phyloP scores from a whole-genome alignment of 2,888 invertebrate genomes.

The Torymus aiolomorphi region DNA sequence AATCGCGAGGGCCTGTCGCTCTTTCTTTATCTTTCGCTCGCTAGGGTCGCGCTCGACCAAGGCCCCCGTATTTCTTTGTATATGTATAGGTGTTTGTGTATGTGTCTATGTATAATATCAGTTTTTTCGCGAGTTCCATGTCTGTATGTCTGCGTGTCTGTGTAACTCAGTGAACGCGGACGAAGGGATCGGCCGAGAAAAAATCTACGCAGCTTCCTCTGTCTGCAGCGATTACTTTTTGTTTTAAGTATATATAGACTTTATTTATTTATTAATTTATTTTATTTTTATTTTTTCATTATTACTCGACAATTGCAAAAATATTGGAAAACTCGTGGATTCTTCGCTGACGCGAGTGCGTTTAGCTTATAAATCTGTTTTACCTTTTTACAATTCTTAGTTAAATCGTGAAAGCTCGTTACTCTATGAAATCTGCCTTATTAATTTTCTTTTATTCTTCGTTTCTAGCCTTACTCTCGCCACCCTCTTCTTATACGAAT shows the following conservation, averaged over 20 bases:
- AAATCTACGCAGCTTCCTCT: constrained; percentile 10
- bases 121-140: not conserved
- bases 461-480: constrained; percentile 36
- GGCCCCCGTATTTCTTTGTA: constrained; percentile 8
- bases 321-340: constrained; percentile 51
- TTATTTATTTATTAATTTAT: constrained; percentile 36
- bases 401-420: constrained; percentile 54
- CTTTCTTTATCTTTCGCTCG: not conserved
- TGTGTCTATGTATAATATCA: not conserved
- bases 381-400: constrained; percentile 51
- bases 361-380: constrained; percentile 44
- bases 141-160: not conserved
- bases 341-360: constrained; percentile 44
- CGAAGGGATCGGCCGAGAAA: constrained; percentile 50
- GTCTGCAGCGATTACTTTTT: constrained; percentile 10
- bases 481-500: constrained; percentile 34
- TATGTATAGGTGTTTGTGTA: constrained; percentile 2
- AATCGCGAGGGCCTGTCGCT: constrained; percentile 25
- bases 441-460: constrained; percentile 32
- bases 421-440: constrained; percentile 38
- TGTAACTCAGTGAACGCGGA: constrained; percentile 28
- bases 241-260: not conserved
- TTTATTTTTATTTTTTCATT: constrained; percentile 34
- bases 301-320: constrained; percentile 52
- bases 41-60: constrained; percentile 32